phyloP scores from a whole-genome alignment of 1,140 invertebrate genomes.

The Caenorhabditis latens region DNA sequence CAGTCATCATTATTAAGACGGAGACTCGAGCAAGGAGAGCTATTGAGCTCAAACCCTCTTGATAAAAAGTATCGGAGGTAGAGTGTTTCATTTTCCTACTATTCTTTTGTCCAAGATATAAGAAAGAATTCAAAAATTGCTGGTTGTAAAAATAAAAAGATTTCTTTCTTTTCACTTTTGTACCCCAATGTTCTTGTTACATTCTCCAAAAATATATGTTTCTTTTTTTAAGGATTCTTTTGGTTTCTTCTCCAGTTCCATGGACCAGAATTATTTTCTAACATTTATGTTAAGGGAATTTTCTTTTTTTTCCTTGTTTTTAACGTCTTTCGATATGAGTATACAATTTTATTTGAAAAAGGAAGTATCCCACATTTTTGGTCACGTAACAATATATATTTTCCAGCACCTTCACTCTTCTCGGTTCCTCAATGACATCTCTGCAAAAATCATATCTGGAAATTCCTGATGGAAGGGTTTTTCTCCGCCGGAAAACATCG shows the following conservation, averaged over 20 bases:
- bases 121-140: too few species aligned
- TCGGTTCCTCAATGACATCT: slow-evolving; percentile 26
- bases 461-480: slow-evolving; percentile 41
- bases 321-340: neutral
- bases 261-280: too few species aligned
- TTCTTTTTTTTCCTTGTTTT: too few species aligned
- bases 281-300: too few species aligned
- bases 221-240: too few species aligned
- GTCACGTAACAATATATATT: neutral
- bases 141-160: too few species aligned
- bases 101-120: neutral
- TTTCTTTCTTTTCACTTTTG: too few species aligned
- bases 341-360: too few species aligned
- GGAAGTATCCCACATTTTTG: too few species aligned
- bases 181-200: neutral
- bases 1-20: slow-evolving; percentile 13
- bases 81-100: neutral
- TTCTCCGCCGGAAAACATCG: slow-evolving; percentile 50
- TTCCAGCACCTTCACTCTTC: slow-evolving; percentile 27
- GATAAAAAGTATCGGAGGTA: slow-evolving; percentile 53
- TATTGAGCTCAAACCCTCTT: slow-evolving; percentile 41
- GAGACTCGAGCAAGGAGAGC: slow-evolving; percentile 32
- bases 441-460: slow-evolving; percentile 48
- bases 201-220: neutral
- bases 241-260: too few species aligned